Evolutionary conservation across 2,888 invertebrate species (phyloP), one percentile per base, ranked within the genome.

Genomic region (Neoscelio sp.): DNA sequence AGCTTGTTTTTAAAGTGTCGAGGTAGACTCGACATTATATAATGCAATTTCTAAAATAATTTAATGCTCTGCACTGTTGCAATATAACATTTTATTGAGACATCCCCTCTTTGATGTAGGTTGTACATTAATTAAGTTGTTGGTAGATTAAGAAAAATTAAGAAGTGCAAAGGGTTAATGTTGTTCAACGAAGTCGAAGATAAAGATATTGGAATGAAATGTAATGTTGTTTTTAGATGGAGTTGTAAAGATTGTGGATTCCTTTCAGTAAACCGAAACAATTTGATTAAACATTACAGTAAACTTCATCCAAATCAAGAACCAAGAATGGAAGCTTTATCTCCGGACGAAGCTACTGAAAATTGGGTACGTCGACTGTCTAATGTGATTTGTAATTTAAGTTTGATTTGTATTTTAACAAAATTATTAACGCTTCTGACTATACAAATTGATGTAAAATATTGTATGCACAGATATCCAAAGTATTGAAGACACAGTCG

Each of bases 211-310:
- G n/a, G n/a, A 10, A 6, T 23, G 26, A n/a, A 33, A 8, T 52
- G 10, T 52, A 42, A 62, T 78, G 85, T 89, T 78, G 80, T 40
- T 62, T 87, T 30, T 86, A 94, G 94, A 82, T 94, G 92, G 92
- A 91, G 91, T 12, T 95, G 94, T 84, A 91, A 90, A 12, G 86
- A 91, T 1, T 95, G 95, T 84, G 90, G 92, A 0, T 93, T 92
- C 83, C 92, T 92, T 78, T 92, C 93, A 0, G 92, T 93, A 80
- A 93, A 93, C 82, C 92, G 91, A 75, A 90, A 88, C 1, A 91
- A 92, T 0, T 89, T 94, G 13, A 87, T 90, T 17, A 92, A 92
- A 1, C 94, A 95, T 84, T 92, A 92, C 75, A 79, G 82, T 6
- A 90, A 91, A 1, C 92, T 92, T 48, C 94, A 94, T 44, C 80